Evolutionary conservation across 2,888 invertebrate species (phyloP), one percentile per base, ranked within the genome.

Genomic region (Pelosia muscerda): DNA sequence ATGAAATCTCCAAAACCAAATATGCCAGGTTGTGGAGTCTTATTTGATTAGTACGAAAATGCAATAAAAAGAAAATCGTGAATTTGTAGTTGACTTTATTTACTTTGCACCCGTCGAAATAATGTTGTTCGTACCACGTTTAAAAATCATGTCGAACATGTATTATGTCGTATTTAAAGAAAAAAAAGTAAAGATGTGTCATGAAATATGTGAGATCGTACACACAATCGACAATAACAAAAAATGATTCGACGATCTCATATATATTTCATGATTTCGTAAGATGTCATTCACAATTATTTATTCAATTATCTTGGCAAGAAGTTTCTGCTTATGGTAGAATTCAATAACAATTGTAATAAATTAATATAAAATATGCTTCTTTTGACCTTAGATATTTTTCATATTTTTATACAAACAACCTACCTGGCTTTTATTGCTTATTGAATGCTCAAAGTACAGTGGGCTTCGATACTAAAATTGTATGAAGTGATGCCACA

Each of bases 231-330:
- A 69, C 64, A 74, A 69, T 72, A 77, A 70, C 68, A 69, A 75
- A 76, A 75, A 75, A 78, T 77, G 76, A 76, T 78, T 63, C 42
- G 66, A 77, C 69, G 69, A 76, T 62, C 69, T 80, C 81, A 79
- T 79, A 71, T 66, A 68, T 79, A 71, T 78, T 79, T 78, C 64
- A 79, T 72, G 61, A 63, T 63, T 72, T 76, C 71, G 60, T 79
- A 72, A 72, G 53, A 76, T 75, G 78, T 80, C 78, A 56, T 68
- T 68, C 25, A 26, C 63, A 65, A 59, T 79, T 77, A 77, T 71
- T 77, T 61, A 73, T 77, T 67, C 49, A 56, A n/a, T 53, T 10
- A 42, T n/a, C 23, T 56, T 65, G 13, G 58, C 42, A 57, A 75
- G 77, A 77, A 72, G 79, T 72, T 23, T 49, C 38, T 25, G 54